A percentile compares a stretch with the other conserved stretches of the same genome.
Evolutionary conservation across 2,888 invertebrate species (phyloP).

Genomic region (Tachina fera): DNA sequence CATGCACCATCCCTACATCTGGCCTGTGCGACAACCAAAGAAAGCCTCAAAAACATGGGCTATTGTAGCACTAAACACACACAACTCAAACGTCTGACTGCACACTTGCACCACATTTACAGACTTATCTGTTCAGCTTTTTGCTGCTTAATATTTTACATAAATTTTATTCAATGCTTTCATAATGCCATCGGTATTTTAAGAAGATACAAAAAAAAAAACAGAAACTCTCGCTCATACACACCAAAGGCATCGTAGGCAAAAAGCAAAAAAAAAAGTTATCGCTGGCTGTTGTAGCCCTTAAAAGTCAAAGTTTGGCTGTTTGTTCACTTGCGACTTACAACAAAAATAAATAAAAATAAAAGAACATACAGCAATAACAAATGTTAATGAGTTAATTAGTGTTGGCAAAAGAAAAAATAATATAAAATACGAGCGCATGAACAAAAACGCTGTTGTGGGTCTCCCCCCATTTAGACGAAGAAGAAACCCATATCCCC

Average conservation of each 20-base stretch:
- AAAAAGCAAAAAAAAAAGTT: slow-evolving; percentile 19
- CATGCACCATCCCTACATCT: not conserved
- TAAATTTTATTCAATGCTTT: slow-evolving; percentile 39
- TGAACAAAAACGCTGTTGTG: slow-evolving; percentile 76
- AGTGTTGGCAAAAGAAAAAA: slow-evolving; percentile 76
- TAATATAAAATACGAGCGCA: slow-evolving; percentile 7
- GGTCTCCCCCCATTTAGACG: slow-evolving; percentile 73
- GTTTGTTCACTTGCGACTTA: slow-evolving; percentile 1
- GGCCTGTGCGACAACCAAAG: not conserved
- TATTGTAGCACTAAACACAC: not conserved
- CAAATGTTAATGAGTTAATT: slow-evolving; percentile 83
- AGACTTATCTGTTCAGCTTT: not conserved
- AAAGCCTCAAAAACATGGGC: not conserved
- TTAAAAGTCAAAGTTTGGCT: slow-evolving; percentile 52
- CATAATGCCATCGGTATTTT: slow-evolving; percentile 31
- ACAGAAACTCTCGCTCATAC: not conserved
- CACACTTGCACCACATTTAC: slow-evolving; percentile 1
- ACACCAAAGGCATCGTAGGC: not conserved
- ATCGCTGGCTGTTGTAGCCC: slow-evolving; percentile 51
- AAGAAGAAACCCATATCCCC: slow-evolving; percentile 44
- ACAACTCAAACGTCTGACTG: not conserved
- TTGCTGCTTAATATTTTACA: slow-evolving; percentile 29
- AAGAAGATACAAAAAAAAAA: slow-evolving; percentile 21
- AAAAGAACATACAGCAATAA: slow-evolving; percentile 49
- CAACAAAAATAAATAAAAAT: not conserved